These are phyloP conservation scores for Drosophila eugracilis DNA, from an alignment of 1,140 invertebrate genomes.

Conservation along the genomic window DNA sequence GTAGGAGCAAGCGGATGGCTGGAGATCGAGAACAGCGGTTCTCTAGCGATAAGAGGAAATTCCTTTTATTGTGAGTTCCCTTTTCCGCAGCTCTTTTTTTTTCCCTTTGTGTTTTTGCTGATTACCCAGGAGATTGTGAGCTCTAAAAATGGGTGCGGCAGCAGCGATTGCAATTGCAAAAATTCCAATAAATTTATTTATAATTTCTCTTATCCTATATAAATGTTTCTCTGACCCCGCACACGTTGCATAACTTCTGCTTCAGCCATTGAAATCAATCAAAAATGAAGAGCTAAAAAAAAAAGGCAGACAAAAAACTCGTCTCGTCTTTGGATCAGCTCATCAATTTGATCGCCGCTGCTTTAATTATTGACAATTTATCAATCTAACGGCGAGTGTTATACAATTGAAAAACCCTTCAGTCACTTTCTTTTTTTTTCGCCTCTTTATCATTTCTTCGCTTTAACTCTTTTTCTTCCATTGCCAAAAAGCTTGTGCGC, in stretches of 20 bases:
- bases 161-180: slow-evolving; percentile 25
- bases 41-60: slow-evolving; percentile 66
- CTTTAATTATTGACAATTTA: slow-evolving; percentile 66
- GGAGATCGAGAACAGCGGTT: slow-evolving; percentile 19
- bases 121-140: slow-evolving; percentile 64
- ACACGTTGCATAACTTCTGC: slow-evolving; percentile 34
- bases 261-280: slow-evolving; percentile 55
- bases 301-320: slow-evolving; percentile 15
- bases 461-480: slow-evolving; percentile 4
- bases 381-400: slow-evolving; percentile 62
- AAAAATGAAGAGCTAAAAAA: slow-evolving; percentile 48
- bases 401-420: slow-evolving; percentile 63
- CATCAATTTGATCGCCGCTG: slow-evolving; percentile 41
- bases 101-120: slow-evolving; percentile 60
- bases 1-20: too few species aligned
- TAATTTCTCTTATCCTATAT: slow-evolving; percentile 28
- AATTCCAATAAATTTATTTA: slow-evolving; percentile 32
- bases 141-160: slow-evolving; percentile 36
- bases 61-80: slow-evolving; percentile 77
- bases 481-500: slow-evolving; percentile 29
- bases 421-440: slow-evolving; percentile 48
- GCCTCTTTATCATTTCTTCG: not conserved
- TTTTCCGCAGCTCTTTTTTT: slow-evolving; percentile 35
- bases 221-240: slow-evolving; percentile 24
- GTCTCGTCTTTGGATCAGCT: slow-evolving; percentile 39